Base-by-base conservation (phyloP, 2,797 vertebrate species). In the Onychomys leucogaster region DNA sequence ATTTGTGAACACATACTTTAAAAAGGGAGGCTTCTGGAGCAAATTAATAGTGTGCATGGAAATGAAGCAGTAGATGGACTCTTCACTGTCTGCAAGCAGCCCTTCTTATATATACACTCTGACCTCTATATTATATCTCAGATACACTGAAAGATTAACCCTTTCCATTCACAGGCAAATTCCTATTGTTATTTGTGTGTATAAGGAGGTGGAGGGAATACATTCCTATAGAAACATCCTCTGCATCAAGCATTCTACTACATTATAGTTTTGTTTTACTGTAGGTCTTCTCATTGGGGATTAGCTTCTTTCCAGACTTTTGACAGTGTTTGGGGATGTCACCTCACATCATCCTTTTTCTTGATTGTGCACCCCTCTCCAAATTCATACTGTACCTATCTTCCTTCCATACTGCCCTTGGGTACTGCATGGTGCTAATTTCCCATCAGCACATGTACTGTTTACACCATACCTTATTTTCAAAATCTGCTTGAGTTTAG, bases 251-350 rank as follows among this genome's bases (percentile, higher is more conserved):
- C 71, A 63, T 52, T 52, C 52, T 52, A 52, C 52, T 67, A 55
- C 90, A 87, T 76, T 78, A 63, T 34, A 6, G 41, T 29, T 46
- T 84, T 37, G 34, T 88, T 90, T 96, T 82, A n/a, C 46, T 25
- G 16, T 75, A n/a, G 67, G 43, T 27, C 6, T 57, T 19, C 1
- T 63, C 19, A n/a, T 21, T 71, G 59, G 57, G 78, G 82, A 87
- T 14, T 23, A 17, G 6, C 43, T 71, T 76, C n/a, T 78, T 85
- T 78, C 23, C 41, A 81, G 71, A 65, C 34, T 77, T 73, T 8
- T 25, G 34, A 32, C 41, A 43, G 49, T 14, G 2, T 11, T 10
- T 57, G 5, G 17, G 63, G 37, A 29, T 8, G 32, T 43, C 21
- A 57, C 7, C 27, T 65, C 59, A 25, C 29, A 43, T 49, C 23